Base-by-base conservation (phyloP, 2,888 invertebrate genomes). In the Xiphydria camelus region DNA sequence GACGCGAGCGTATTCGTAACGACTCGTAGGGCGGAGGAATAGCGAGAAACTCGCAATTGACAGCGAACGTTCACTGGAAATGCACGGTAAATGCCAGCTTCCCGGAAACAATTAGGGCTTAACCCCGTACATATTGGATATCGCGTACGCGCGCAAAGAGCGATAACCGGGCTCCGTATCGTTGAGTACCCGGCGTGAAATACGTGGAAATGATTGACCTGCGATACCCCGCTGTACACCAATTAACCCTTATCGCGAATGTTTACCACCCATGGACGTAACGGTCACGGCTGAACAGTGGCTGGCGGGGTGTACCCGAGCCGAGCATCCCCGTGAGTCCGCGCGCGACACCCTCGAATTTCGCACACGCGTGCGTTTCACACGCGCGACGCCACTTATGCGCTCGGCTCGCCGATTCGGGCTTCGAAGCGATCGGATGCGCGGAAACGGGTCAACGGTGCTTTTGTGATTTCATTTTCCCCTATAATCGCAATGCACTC, bases 191-290 rank as follows among this genome's bases (percentile, higher is more conserved):
- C n/a, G n/a, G 49, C 34, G 48, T 57, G 46, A 54, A 62, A 63
- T 59, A 61, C 59, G 55, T 57, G 53, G 55, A 60, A 66, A 66
- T 61, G 62, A 66, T 68, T 65, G 64, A 66, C 54, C 59, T 57
- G 53, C 50, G 54, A 52, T 45, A 34, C 34, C 33, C 51, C 21
- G 37, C 41, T 50, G 45, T 49, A 52, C 55, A 53, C 54, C 63
- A 64, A 65, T 67, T 63, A 64, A 61, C 53, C 51, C 55, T 64
- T 65, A 67, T 67, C 59, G 53, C 47, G 47, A 45, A 49, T 59
- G 48, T 56, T 49, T 46, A 49, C 40, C 39, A 53, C 21, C 29
- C 26, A 41, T 44, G 44, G 55, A 51, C 53, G 56, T 57, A 55
- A 63, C 57, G 49, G 45, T 53, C 14, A 26, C 26, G n/a, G n/a